phyloP scores from a whole-genome alignment of 2,888 invertebrate genomes.

The Hypolimnas misippus region DNA sequence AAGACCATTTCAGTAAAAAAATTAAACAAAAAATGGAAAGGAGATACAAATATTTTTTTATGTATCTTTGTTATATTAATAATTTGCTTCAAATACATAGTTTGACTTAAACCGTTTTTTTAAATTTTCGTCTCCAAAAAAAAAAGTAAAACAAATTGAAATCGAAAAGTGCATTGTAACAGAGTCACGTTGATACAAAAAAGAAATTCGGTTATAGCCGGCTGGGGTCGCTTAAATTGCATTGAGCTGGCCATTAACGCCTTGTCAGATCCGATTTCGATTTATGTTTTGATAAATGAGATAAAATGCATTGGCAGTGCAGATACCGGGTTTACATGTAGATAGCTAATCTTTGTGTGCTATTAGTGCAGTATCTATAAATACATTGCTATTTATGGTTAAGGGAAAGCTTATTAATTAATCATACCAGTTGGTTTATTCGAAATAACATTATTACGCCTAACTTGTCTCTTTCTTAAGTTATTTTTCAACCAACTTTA shows the following conservation, averaged over 20 bases:
- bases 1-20: too few species aligned
- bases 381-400: not conserved
- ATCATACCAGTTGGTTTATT: too few species aligned
- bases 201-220: slow-evolving; percentile 71
- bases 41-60: too few species aligned
- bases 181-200: slow-evolving; percentile 45
- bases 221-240: slow-evolving; percentile 81
- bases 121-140: not conserved
- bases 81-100: too few species aligned
- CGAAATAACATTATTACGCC: too few species aligned
- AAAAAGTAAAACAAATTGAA: slow-evolving; percentile 23
- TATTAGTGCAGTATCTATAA: slow-evolving; percentile 7
- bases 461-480: too few species aligned
- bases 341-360: slow-evolving; percentile 22
- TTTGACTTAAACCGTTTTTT: not conserved
- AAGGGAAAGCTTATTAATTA: too few species aligned
- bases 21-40: too few species aligned
- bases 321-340: slow-evolving; percentile 35
- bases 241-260: slow-evolving; percentile 83
- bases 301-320: slow-evolving; percentile 56
- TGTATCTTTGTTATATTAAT: too few species aligned
- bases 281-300: slow-evolving; percentile 79
- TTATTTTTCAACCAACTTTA: too few species aligned
- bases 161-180: slow-evolving; percentile 44
- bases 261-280: slow-evolving; percentile 83